Evolutionary conservation across 2,888 invertebrate species (phyloP).

Genomic region (Luperina nickerlii): DNA sequence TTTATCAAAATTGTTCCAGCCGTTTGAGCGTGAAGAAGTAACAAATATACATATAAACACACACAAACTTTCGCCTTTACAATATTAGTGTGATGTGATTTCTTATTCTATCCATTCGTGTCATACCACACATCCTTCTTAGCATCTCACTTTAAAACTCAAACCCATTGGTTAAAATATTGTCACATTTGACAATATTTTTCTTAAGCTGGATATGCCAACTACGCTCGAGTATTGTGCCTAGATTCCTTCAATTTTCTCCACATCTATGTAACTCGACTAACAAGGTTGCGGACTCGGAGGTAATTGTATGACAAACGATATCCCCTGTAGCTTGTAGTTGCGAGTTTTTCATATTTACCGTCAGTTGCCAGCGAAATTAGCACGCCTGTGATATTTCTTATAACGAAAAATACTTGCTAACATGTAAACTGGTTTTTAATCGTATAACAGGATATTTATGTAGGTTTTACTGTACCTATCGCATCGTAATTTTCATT

Average conservation of each 20-base stretch:
- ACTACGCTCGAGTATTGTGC: neutral
- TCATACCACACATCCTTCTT: too few relatives aligned
- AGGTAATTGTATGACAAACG: conserved; percentile 76
- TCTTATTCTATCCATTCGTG: neutral
- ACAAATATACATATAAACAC: too few relatives aligned
- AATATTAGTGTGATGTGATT: too few relatives aligned
- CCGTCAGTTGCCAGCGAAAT: conserved; percentile 58
- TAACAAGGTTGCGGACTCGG: conserved; percentile 70
- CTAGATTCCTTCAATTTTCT: neutral
- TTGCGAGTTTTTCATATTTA: conserved; percentile 65
- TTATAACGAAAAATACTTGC: conserved; percentile 41
- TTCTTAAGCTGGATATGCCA: neutral
- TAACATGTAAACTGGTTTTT: neutral
- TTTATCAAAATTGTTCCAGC: too few relatives aligned
- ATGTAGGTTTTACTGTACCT: neutral
- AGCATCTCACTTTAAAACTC: neutral
- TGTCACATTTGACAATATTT: neutral
- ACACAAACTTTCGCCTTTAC: too few relatives aligned
- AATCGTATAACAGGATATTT: neutral
- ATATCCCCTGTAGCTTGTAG: conserved; percentile 66
- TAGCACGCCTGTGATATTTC: conserved; percentile 46
- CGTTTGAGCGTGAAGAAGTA: too few relatives aligned
- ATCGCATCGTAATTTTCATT: neutral
- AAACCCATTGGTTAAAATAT: too few relatives aligned
- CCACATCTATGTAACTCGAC: conserved; percentile 44